phyloP scores from a whole-genome alignment of 2,888 invertebrate species.

The Esperia sulphurella region DNA sequence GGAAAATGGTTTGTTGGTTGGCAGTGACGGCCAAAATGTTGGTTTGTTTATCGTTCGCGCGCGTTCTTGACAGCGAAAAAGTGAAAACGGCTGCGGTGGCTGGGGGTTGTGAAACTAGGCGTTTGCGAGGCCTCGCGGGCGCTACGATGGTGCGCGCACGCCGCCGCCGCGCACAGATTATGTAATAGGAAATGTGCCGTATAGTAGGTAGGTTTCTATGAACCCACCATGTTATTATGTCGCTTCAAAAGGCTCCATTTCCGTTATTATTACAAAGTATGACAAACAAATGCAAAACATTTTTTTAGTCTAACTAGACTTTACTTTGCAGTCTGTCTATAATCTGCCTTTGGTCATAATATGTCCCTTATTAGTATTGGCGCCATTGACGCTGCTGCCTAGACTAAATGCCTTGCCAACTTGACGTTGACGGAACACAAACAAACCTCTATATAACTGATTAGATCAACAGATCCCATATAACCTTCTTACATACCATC shows the following conservation, averaged over 20 bases:
- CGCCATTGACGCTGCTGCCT: neutral
- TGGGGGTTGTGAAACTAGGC: slow-evolving; percentile 73
- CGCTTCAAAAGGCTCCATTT: neutral
- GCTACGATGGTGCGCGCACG: slow-evolving; percentile 41
- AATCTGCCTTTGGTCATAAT: too few relatives aligned
- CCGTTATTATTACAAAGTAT: neutral
- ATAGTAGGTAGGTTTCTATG: neutral
- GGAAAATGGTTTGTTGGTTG: slow-evolving; percentile 31
- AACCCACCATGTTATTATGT: neutral
- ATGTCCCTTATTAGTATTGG: neutral
- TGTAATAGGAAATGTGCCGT: slow-evolving; percentile 56
- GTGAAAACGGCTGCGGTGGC: slow-evolving; percentile 75
- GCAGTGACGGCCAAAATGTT: slow-evolving; percentile 74
- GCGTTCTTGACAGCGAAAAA: slow-evolving; percentile 80
- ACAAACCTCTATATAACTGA: neutral
- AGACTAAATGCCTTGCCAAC: too few relatives aligned
- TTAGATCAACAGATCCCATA: slow-evolving; percentile 2
- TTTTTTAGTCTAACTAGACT: too few relatives aligned
- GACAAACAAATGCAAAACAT: neutral
- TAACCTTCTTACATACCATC: slow-evolving; percentile 10
- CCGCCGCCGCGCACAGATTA: slow-evolving; percentile 33
- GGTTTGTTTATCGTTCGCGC: slow-evolving; percentile 75
- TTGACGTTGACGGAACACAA: too few relatives aligned
- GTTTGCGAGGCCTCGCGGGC: slow-evolving; percentile 16
- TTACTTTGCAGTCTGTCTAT: too few relatives aligned